A percentile compares a stretch with the other conserved stretches of the same genome.
Evolutionary conservation across 2,113 vertebrate genomes (phyloP).

Genomic region (Dunckerocampus dactyliophorus): DNA sequence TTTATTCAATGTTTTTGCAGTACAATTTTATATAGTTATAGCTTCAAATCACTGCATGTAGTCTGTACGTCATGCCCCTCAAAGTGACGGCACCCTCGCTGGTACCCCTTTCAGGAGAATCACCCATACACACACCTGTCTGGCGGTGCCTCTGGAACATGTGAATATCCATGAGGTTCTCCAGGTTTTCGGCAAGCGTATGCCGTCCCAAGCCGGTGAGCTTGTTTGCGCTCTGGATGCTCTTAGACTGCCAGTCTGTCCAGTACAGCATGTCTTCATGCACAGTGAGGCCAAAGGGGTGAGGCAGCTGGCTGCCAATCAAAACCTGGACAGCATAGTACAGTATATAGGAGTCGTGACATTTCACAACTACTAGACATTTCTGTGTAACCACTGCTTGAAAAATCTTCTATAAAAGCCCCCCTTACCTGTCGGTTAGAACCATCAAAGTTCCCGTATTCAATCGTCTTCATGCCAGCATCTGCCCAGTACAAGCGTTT

Average conservation of each 20-base stretch:
- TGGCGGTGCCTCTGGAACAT: constrained; percentile 90
- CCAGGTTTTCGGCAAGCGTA: constrained; percentile 88
- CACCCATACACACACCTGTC: constrained; percentile 69
- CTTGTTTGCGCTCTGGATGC: constrained; percentile 91
- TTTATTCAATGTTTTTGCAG: no score
- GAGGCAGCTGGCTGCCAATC: constrained; percentile 90
- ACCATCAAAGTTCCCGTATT: constrained; percentile 89
- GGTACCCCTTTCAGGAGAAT: no score
- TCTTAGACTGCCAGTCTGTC: constrained; percentile 99
- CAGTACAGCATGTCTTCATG: constrained; percentile 92
- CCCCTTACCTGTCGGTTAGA: constrained; percentile 82
- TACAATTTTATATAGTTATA: no score
- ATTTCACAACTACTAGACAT: neutral
- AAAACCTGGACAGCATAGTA: constrained; percentile 75
- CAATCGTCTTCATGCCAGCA: constrained; percentile 96
- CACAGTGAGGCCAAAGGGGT: constrained; percentile 93
- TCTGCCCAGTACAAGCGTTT: constrained; percentile 95
- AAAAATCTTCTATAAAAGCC: neutral
- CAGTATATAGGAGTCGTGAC: neutral
- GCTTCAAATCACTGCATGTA: no score
- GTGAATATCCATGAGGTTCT: constrained; percentile 99
- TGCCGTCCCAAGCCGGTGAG: constrained; percentile 81
- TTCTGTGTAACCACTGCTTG: neutral
- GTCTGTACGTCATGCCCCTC: no score
- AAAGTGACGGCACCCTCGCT: no score